phyloP scores from a whole-genome alignment of 2,797 vertebrate species.

The Pseudomugil tenellus region DNA sequence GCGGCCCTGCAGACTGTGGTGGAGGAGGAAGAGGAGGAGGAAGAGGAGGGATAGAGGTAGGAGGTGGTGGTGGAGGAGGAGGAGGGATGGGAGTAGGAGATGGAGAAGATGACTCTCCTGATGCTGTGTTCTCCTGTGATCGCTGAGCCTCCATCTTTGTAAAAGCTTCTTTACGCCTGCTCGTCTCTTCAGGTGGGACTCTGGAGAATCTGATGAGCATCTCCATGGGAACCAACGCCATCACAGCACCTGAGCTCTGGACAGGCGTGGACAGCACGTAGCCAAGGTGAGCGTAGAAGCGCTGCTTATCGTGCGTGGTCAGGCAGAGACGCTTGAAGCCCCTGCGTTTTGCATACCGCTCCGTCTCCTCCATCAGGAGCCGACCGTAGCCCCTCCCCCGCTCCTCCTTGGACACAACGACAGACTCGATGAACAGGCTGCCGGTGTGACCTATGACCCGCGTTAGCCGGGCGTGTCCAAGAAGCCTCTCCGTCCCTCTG shows the following conservation, averaged over 20 bases:
- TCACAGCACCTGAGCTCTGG: slow-evolving; percentile 86
- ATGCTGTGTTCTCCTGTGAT: not conserved
- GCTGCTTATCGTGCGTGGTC: slow-evolving; percentile 93
- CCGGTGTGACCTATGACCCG: slow-evolving; percentile 79
- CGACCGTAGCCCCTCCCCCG: slow-evolving; percentile 91
- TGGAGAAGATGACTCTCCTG: slow-evolving; percentile 5
- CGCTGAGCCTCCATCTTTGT: not conserved
- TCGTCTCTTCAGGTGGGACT: slow-evolving; percentile 16
- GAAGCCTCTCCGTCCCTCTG: slow-evolving; percentile 63
- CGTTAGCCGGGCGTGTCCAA: slow-evolving; percentile 91
- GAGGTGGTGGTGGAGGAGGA: not conserved
- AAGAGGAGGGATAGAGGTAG: slow-evolving; percentile 4
- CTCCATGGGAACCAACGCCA: slow-evolving; percentile 79
- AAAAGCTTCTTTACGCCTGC: not conserved
- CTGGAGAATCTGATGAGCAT: slow-evolving; percentile 83
- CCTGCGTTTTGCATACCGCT: slow-evolving; percentile 84
- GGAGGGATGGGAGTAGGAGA: not conserved
- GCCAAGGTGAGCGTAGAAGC: slow-evolving; percentile 92
- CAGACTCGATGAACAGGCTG: slow-evolving; percentile 91
- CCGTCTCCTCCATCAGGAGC: slow-evolving; percentile 89
- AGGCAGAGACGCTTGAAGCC: slow-evolving; percentile 87
- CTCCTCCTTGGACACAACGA: slow-evolving; percentile 86
- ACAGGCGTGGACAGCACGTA: slow-evolving; percentile 87
- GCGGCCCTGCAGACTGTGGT: slow-evolving; percentile 32
- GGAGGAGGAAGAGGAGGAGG: slow-evolving; percentile 21